Conservation (phyloP, 2,888 invertebrate genomes). For the Notodonta dromedarius region DNA sequence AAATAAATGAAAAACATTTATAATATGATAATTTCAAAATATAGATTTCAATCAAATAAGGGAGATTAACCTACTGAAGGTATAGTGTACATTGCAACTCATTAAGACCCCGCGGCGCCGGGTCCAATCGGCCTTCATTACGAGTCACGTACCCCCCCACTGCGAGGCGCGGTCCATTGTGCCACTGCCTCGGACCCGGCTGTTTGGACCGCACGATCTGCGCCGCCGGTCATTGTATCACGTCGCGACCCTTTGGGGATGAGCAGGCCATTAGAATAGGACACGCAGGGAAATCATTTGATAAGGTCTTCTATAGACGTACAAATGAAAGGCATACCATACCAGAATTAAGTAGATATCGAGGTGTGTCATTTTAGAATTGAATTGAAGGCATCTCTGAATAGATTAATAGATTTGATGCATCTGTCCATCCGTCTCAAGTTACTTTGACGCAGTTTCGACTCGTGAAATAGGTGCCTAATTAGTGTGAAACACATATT, state of each 20-base stretch:
- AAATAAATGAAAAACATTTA: too few species aligned
- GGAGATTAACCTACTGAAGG: not conserved
- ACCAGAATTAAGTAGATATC: too few species aligned
- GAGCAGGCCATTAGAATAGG: not conserved
- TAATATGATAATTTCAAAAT: too few species aligned
- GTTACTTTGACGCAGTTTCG: too few species aligned
- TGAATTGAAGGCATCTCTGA: too few species aligned
- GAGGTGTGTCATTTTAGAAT: too few species aligned
- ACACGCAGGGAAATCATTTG: not conserved
- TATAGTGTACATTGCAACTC: not conserved
- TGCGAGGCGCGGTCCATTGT: constrained; percentile 8
- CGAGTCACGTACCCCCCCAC: constrained; percentile 23
- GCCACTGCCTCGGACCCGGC: not conserved
- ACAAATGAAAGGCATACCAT: too few species aligned
- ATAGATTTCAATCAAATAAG: not conserved
- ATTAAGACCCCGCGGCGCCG: not conserved
- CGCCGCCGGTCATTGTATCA: not conserved
- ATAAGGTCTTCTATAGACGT: not conserved
- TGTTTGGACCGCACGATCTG: constrained; percentile 1
- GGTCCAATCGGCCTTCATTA: constrained; percentile 12
- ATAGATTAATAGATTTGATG: too few species aligned
- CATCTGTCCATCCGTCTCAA: too few species aligned
- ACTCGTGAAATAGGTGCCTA: too few species aligned
- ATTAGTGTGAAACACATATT: too few species aligned
- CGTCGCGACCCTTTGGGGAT: not conserved